phyloP scores from a whole-genome alignment of 2,113 vertebrate genomes.

The Cynoglossus semilaevis region DNA sequence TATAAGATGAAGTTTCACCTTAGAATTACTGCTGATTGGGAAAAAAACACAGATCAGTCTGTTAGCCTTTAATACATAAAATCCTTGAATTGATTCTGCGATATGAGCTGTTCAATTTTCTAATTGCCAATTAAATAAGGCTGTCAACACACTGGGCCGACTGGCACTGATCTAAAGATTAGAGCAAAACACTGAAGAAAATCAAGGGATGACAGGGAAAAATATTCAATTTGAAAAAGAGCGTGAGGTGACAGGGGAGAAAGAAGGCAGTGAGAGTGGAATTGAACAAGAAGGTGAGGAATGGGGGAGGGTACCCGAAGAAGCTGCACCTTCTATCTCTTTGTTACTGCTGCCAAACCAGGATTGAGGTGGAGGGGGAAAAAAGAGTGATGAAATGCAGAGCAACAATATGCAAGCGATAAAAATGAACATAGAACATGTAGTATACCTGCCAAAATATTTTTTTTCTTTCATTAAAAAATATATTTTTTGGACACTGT shows the following conservation, averaged over 20 bases:
- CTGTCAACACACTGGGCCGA: no score
- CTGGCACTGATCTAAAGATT: neutral
- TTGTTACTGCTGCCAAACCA: conserved; percentile 42
- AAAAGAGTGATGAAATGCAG: conserved; percentile 43
- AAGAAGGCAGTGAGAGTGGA: conserved; percentile 14
- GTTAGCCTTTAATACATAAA: no score
- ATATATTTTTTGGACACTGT: no score
- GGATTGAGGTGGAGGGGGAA: conserved; percentile 29
- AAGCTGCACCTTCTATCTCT: conserved; percentile 46
- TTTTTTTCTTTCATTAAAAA: no score
- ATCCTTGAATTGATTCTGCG: no score
- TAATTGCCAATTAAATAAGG: no score
- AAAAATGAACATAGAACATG: neutral
- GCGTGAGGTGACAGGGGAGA: neutral
- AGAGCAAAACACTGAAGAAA: conserved; percentile 41
- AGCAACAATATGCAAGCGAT: conserved; percentile 19
- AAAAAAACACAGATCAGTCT: no score
- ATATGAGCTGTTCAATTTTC: no score
- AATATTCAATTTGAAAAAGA: conserved; percentile 20
- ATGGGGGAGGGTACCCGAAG: conserved; percentile 36
- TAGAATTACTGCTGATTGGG: no score
- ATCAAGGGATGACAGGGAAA: conserved; percentile 17
- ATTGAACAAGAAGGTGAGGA: neutral
- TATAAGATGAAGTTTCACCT: no score
- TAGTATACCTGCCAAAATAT: no score